Evolutionary conservation across 2,888 invertebrate species (phyloP), one percentile per base, ranked within the genome.

Genomic region (Chymomyza amoena): DNA sequence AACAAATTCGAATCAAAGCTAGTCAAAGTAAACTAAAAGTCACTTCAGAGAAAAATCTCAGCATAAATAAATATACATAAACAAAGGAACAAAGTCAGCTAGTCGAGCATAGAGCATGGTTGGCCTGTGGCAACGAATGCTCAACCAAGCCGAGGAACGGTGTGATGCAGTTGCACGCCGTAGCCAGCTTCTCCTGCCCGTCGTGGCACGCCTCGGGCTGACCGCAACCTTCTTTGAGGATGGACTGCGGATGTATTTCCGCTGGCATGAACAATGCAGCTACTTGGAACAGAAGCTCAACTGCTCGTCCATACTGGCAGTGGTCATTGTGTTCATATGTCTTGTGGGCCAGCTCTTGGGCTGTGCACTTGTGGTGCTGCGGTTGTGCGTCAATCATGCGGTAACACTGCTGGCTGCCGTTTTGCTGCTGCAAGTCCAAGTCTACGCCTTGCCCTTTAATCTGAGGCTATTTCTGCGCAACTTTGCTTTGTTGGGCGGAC

Each of bases 161-260:
- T 61, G 50, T 1, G 69, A 61, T 36, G 64, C 54, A 68, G 56
- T 73, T 59, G 56, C 56, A 32, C 32, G 64, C 1, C 67, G 59
- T 4, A 51, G 64, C 15, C 68, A 64, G 4, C 71, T n/a, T 4
- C 13, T 73, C 39, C 54, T 77, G 62, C 77, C 71, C 15, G 16
- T 45, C 32, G 75, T 73, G 63, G 76, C 81, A 16, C 36, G 75
- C 1, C 61, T 76, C 45, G 69, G 68, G 6, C 66, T 70, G 50
- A 68, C 66, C 52, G 74, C 79, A 64, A 80, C 74, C 16, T 75
- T 75, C 59, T 50, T 75, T 3, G 73, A 73, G 57, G 70, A 68
- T 56, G 77, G 61, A 0, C 32, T 73, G 20, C 74, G 72, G 45
- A 62, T 75, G 69, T 75, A 72, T 68, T 15, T 61, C 25, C 73